Percentiles rank a stretch among this genome's conserved stretches.
phyloP scores from a whole-genome alignment of 2,888 invertebrate species.

The Noctua pronuba region DNA sequence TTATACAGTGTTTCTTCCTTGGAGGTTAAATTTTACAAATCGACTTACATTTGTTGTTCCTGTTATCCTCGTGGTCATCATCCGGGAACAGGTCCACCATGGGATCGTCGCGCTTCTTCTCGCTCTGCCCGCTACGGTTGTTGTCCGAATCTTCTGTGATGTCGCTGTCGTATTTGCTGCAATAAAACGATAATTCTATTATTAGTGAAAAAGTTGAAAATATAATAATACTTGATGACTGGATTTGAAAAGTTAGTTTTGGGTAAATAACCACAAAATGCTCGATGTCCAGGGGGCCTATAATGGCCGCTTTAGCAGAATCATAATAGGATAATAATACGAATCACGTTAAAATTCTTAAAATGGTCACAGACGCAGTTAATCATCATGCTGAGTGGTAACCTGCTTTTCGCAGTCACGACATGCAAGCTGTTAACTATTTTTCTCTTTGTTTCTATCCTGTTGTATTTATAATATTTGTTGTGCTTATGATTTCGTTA shows the following conservation, averaged over 20 bases:
- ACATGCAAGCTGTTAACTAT: too few species aligned
- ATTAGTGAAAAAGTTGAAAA: not conserved
- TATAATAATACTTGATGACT: not conserved
- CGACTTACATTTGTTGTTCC: constrained; percentile 93
- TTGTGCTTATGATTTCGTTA: too few species aligned
- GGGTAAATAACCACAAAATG: not conserved
- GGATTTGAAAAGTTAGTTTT: not conserved
- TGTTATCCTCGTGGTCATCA: constrained; percentile 97
- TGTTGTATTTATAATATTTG: too few species aligned
- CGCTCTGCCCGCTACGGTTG: constrained; percentile 84
- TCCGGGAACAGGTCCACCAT: constrained; percentile 98
- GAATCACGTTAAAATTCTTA: too few species aligned
- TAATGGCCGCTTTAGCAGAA: too few species aligned
- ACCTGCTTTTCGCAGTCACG: too few species aligned
- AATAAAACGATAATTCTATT: constrained; percentile 23
- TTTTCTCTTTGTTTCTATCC: too few species aligned
- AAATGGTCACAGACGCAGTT: too few species aligned
- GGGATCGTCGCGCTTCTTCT: constrained; percentile 92
- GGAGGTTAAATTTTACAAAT: not conserved
- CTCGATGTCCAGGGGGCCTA: not conserved
- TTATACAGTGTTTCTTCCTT: not conserved
- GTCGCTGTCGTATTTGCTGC: constrained; percentile 92
- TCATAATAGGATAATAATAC: too few species aligned
- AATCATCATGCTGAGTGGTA: too few species aligned
- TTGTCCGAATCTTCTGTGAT: constrained; percentile 91